Evolutionary conservation across 2,888 invertebrate species (phyloP), one percentile per base, ranked within the genome.

Genomic region (Ptilodon capucinus): DNA sequence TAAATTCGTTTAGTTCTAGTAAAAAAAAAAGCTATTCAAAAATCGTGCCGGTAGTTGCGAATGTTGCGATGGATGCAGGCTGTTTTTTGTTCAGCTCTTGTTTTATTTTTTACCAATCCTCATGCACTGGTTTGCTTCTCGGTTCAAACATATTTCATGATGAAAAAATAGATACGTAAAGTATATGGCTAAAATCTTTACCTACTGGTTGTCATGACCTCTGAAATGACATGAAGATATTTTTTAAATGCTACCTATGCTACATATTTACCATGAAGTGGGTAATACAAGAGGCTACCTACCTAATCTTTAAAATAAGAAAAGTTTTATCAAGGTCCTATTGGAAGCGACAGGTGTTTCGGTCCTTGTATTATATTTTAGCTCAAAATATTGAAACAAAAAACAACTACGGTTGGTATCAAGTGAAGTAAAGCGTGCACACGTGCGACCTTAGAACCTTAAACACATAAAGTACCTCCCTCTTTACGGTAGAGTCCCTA

Each of bases 401-500:
- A 40, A 23, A 18, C 16, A 7, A 38, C 30, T 40, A 44, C 41
- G 48, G 48, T 43, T 54, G 40, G n/a, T n/a, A n/a, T n/a, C 23
- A 28, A 32, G 25, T 48, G 23, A 44, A 45, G 19, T 51, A 25
- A 44, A 46, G 52, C 51, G 54, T 54, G 48, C 25, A 42, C 46
- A 44, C 50, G 44, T 50, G 36, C 44, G 42, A 35, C 21, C 40
- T n/a, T 51, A 56, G 42, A 54, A 50, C 40, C 40, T 50, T 23
- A 21, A 23, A 32, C 17, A 34, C 7, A 28, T 55, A 17, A 46
- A 35, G 43, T 51, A 46, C 28, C 35, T 54, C 43, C 55, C 57
- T 53, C 64, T 64, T 64, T 56, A 64, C 57, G 55, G 64, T 57
- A 32, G 54, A 63, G 62, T 59, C 44, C 32, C 54, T 62, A 60